Percentiles rank a stretch among this genome's conserved stretches.
These are phyloP conservation scores for Erpetoichthys calabaricus DNA, from an alignment of 2,797 vertebrate species.

Conservation along the genomic window DNA sequence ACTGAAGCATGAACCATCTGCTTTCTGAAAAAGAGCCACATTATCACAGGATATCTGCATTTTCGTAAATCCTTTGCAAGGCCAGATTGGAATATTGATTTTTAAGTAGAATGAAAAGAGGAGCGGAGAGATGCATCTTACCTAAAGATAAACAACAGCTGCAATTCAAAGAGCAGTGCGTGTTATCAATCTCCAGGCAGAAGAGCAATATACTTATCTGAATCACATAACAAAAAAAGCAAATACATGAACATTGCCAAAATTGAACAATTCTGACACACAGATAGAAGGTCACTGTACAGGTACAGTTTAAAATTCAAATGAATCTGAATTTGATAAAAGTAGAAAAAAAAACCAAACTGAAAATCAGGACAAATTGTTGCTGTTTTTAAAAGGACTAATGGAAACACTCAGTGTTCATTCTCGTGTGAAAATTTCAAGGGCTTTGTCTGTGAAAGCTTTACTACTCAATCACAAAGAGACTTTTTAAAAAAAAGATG, in stretches of 20 bases:
- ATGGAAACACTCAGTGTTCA: not conserved
- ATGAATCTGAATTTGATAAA: no score
- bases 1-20: conserved; percentile 5
- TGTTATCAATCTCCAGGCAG: conserved; percentile 23
- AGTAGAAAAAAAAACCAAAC: not conserved
- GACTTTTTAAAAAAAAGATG: not conserved
- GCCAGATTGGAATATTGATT: conserved; percentile 40
- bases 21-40: conserved; percentile 5
- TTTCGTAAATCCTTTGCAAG: conserved; percentile 21
- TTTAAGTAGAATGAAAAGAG: conserved; percentile 33
- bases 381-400: no score
- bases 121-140: conserved; percentile 31
- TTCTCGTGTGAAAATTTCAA: not conserved
- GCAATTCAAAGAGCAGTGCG: conserved; percentile 45
- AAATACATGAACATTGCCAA: not conserved
- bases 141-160: conserved; percentile 39
- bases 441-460: not conserved
- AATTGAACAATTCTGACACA: not conserved
- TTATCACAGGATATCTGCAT: conserved; percentile 18
- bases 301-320: no score
- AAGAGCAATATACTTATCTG: conserved; percentile 7
- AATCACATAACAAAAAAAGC: conserved; percentile 5
- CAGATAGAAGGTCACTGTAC: no score
- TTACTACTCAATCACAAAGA: not conserved
- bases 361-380: not conserved